Evolutionary conservation across 2,888 invertebrate genomes (phyloP).

Genomic region (Venustoraphidia nigricollis): DNA sequence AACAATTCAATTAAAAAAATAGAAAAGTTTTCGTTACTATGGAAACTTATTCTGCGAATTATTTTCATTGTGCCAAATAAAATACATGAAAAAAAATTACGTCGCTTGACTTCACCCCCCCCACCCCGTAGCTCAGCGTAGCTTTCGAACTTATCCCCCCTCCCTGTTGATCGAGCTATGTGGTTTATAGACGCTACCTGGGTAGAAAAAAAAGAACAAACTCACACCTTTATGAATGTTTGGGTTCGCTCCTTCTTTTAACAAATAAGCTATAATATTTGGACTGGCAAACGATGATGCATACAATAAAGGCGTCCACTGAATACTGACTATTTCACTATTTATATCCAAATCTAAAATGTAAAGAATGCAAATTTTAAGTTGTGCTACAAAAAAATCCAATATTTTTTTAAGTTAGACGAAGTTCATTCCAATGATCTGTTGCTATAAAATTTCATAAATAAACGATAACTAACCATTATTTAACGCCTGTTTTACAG

Average conservation of each 20-base stretch:
- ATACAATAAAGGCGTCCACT: conserved; percentile 43
- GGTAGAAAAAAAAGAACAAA: neutral
- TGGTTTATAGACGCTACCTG: too few species aligned
- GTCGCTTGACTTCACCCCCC: too few species aligned
- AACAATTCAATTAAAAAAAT: too few species aligned
- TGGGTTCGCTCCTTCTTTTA: conserved; percentile 40
- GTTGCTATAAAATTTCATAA: conserved; percentile 8
- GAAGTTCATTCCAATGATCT: neutral
- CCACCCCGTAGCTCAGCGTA: too few species aligned
- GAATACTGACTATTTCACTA: conserved; percentile 30
- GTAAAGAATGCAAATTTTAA: neutral
- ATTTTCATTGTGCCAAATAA: too few species aligned
- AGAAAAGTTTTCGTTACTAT: too few species aligned
- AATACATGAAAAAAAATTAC: too few species aligned
- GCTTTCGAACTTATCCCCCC: too few species aligned
- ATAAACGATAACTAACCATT: conserved; percentile 18
- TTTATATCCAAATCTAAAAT: conserved; percentile 23
- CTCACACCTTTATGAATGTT: conserved; percentile 26
- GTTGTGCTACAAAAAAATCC: too few species aligned
- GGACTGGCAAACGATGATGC: conserved; percentile 40
- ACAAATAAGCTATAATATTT: conserved; percentile 32
- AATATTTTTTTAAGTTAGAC: too few species aligned
- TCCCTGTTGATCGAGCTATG: too few species aligned
- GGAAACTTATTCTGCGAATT: too few species aligned
- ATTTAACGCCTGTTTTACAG: conserved; percentile 18